Percentiles rank a stretch among this genome's conserved stretches.
phyloP scores from a whole-genome alignment of 2,797 vertebrate species.

The Manis pentadactyla region DNA sequence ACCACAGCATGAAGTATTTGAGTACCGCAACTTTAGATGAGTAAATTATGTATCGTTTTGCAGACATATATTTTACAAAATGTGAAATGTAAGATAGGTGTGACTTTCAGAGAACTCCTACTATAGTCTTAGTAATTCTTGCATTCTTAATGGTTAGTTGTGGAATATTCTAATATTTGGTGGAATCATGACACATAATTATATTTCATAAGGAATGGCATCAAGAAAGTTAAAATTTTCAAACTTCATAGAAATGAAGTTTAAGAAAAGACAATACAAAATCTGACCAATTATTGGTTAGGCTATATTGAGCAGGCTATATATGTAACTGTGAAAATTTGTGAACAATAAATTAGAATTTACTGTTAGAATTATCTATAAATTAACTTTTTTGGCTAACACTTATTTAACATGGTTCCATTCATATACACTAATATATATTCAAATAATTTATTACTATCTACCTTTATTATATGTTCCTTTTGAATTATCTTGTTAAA shows the following conservation, averaged over 20 bases:
- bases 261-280: constrained; percentile 1
- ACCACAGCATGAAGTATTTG: background rate
- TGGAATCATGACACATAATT: constrained; percentile 15
- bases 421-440: background rate
- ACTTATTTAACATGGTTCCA: background rate
- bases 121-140: background rate
- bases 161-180: constrained; percentile 1
- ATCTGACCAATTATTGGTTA: background rate
- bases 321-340: background rate
- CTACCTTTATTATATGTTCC: background rate
- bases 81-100: background rate
- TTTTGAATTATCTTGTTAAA: constrained; percentile 9
- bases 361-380: background rate
- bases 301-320: background rate
- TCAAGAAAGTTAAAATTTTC: background rate
- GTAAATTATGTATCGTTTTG: background rate
- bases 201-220: background rate
- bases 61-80: background rate
- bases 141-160: background rate
- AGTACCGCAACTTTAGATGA: background rate
- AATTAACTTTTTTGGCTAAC: background rate
- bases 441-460: background rate
- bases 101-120: background rate
- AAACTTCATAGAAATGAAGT: constrained; percentile 23
- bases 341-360: background rate